phyloP scores from a whole-genome alignment of 2,113 vertebrate genomes.

The Pterocles orientalis region DNA sequence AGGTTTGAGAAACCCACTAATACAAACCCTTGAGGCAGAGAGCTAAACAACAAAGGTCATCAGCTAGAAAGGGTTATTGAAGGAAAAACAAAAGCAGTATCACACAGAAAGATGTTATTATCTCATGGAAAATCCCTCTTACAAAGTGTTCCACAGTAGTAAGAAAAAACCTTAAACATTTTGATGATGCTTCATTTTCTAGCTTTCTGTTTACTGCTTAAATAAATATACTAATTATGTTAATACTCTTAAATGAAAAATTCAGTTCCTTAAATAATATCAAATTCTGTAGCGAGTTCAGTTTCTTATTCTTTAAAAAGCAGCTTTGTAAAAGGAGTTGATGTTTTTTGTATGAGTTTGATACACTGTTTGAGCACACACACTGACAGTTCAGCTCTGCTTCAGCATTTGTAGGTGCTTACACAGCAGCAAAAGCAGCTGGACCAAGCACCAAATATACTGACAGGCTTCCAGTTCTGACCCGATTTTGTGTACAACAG shows the following conservation, averaged over 20 bases:
- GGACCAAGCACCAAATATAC: neutral
- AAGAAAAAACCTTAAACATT: neutral
- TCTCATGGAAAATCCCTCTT: neutral
- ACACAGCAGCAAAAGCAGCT: neutral
- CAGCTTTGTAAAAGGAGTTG: neutral
- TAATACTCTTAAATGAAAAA: neutral
- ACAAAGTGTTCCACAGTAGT: neutral
- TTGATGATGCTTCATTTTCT: neutral
- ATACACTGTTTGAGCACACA: neutral
- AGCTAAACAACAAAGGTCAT: neutral
- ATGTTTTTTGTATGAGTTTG: neutral
- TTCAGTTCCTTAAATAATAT: neutral
- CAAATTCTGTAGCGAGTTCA: neutral
- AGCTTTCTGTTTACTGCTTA: neutral
- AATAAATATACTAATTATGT: neutral
- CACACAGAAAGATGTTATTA: neutral
- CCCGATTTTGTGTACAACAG: neutral
- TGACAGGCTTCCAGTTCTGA: neutral
- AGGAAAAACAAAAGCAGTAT: neutral
- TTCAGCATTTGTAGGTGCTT: neutral
- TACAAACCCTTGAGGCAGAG: neutral
- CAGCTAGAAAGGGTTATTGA: neutral
- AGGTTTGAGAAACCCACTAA: neutral
- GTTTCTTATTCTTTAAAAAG: neutral
- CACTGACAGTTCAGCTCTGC: neutral